Evolutionary conservation across 2,113 vertebrate genomes (phyloP), one percentile per base, ranked within the genome.

Genomic region (Cheilinus undulatus): DNA sequence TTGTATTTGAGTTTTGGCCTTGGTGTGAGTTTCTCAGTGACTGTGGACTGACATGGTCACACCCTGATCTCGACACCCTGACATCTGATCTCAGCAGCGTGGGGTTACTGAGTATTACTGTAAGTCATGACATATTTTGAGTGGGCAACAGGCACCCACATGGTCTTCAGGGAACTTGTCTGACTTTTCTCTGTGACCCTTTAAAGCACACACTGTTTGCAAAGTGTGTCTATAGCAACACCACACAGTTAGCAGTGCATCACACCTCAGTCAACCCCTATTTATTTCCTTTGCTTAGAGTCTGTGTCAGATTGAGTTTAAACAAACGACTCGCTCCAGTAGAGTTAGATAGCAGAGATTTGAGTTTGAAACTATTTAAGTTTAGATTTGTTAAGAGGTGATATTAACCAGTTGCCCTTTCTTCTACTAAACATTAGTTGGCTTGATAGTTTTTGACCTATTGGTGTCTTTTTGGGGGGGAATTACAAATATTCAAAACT

Each of bases 201-300:
- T 60, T 23, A 24, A 80, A n/a, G 19, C 42, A 45, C 42, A n/a
- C 54, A 15, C 19, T 91, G 83, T 90, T 91, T 89, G 66, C 42
- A 38, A 32, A 4, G 6, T 24, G 69, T 77, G 63, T 73, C 85
- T 57, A 86, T 88, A 42, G 87, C 83, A 88, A 90, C 83, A 22
- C 65, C 19, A 32, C 56, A 72, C 65, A 76, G 62, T 66, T 64
- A 74, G 67, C 19, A 7, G 76, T 71, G 43, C 66, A 75, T 76
- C 76, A 78, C 17, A 19, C 42, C 71, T 59, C 43, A 19, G 76
- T 83, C 69, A 53, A 38, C 32, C 23, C 58, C 43, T 70, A 71
- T 85, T 87, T 56, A 73, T 85, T 85, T 76, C 73, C 67, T 40
- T 86, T 88, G 89, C 62, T 89, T 86, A 78, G 72, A 75, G 83